Percentiles rank a stretch among this genome's conserved stretches.
Evolutionary conservation across 2,113 vertebrate genomes (phyloP).

Genomic region (Ceyx margarethae): DNA sequence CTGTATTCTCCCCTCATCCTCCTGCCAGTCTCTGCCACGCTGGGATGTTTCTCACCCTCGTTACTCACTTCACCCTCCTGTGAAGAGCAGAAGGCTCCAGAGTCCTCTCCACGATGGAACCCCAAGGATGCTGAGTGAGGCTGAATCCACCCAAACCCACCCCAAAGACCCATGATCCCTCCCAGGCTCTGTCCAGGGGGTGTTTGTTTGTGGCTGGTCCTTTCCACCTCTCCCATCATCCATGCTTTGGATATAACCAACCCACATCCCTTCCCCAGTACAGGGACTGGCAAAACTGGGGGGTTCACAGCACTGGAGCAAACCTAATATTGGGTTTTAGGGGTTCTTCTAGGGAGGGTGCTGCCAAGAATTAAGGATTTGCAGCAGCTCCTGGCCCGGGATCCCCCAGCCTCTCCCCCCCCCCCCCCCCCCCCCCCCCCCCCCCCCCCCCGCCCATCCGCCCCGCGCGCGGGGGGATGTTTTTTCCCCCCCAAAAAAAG

Average conservation of each 20-base stretch:
- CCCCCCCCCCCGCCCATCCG: no score
- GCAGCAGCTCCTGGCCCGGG: background rate
- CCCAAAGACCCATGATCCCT: background rate
- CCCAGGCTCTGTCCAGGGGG: rapidly evolving
- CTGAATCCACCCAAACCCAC: rapidly evolving
- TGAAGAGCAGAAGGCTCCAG: background rate
- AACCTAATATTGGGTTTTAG: rapidly evolving
- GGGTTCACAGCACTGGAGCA: background rate
- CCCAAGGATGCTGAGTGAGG: rapidly evolving
- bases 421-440: rapidly evolving
- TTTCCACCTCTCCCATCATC: background rate
- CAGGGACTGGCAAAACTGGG: no score
- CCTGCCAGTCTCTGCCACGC: rapidly evolving
- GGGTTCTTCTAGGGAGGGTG: rapidly evolving
- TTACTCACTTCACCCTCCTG: background rate
- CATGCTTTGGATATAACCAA: background rate
- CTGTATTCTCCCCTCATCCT: background rate
- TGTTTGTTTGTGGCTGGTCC: no score
- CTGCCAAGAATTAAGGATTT: background rate
- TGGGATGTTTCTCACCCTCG: background rate
- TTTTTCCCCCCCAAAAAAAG: no score
- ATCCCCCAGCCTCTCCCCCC: no score
- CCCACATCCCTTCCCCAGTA: background rate
- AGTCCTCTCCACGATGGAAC: background rate
- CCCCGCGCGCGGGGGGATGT: no score